Evolutionary conservation across 2,888 invertebrate species (phyloP).

Genomic region (Callyntrura guangdongensis): DNA sequence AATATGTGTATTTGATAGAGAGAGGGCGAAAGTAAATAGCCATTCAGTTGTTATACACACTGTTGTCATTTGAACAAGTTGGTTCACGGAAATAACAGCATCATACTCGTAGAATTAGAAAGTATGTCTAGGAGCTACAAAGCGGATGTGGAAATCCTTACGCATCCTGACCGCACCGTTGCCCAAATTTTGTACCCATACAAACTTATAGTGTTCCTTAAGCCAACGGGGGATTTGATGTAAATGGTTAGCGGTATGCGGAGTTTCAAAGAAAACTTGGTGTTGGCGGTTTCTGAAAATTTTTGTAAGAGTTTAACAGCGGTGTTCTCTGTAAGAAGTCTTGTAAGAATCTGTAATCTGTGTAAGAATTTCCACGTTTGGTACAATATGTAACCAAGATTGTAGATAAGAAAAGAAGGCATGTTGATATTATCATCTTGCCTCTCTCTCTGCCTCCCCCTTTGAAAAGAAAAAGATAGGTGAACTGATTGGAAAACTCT

Average conservation of each 20-base stretch:
- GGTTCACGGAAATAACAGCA: background rate
- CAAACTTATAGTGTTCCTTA: background rate
- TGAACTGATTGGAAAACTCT: constrained; percentile 16
- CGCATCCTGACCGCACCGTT: too few relatives aligned
- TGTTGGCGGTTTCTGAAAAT: too few relatives aligned
- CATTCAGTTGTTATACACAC: background rate
- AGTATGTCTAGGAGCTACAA: background rate
- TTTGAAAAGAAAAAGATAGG: constrained; percentile 23
- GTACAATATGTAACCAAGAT: too few relatives aligned
- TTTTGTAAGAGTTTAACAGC: too few relatives aligned
- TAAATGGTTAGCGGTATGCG: too few relatives aligned
- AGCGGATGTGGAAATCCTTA: background rate
- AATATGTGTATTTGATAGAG: background rate
- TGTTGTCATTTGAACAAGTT: constrained; percentile 29
- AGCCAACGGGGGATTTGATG: too few relatives aligned
- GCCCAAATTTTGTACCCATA: background rate
- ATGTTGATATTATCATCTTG: background rate
- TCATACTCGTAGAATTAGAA: constrained; percentile 9
- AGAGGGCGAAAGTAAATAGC: too few relatives aligned
- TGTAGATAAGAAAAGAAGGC: background rate
- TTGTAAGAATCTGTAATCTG: too few relatives aligned
- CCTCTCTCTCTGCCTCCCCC: background rate
- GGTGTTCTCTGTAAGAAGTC: too few relatives aligned
- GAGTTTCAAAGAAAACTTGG: too few relatives aligned
- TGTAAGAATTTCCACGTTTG: too few relatives aligned